Conservation (phyloP, 2,113 vertebrate genomes). For the Ceyx cyanopectus region DNA sequence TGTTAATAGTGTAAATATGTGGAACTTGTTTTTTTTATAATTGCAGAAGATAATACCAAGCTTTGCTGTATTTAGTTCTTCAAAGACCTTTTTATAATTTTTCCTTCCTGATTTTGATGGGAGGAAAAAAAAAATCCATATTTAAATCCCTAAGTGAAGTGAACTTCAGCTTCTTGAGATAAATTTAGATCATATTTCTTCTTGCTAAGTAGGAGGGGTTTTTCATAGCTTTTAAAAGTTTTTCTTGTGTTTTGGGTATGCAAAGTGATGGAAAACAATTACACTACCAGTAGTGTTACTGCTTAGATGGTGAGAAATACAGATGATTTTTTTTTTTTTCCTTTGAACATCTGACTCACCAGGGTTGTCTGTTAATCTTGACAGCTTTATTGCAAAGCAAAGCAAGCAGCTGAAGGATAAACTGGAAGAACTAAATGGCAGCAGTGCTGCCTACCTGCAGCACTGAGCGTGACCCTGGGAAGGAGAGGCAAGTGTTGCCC, state of each 20-base stretch:
- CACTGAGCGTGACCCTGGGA: background rate
- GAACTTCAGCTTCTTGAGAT: conserved; percentile 2
- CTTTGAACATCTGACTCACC: background rate
- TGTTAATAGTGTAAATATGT: background rate
- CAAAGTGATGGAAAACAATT: conserved; percentile 6
- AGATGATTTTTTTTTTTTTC: background rate
- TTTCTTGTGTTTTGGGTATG: background rate
- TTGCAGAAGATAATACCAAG: background rate
- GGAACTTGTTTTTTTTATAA: background rate
- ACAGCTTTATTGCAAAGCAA: background rate
- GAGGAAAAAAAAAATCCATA: background rate
- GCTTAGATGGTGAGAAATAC: background rate
- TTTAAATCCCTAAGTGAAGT: background rate
- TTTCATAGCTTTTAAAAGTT: conserved; percentile 21
- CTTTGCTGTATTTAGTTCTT: background rate
- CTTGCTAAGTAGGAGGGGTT: background rate
- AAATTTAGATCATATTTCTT: conserved; percentile 16
- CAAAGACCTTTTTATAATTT: background rate
- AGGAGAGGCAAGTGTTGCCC: background rate
- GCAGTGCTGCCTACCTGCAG: background rate
- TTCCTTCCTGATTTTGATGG: background rate
- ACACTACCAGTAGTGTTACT: background rate
- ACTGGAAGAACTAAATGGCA: background rate
- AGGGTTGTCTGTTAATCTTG: background rate
- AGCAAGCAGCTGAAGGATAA: background rate